Conservation (phyloP, 2,888 invertebrate species). For the Clistopyga incitator region DNA sequence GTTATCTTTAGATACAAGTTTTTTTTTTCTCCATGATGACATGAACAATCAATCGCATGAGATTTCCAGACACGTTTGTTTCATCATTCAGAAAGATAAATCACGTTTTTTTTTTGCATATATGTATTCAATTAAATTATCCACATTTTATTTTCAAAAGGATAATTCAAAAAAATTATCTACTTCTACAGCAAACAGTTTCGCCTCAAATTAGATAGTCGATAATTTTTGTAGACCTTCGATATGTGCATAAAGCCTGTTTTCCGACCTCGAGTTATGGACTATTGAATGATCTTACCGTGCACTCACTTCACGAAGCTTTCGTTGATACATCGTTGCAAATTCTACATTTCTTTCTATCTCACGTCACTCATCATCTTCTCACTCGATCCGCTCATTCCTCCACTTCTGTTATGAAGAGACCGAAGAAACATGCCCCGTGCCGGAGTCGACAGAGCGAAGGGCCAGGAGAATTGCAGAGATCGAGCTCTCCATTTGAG, state of each 20-base stretch:
- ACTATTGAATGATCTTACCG: not conserved
- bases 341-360: conserved; percentile 6
- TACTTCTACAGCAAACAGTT: too few relatives aligned
- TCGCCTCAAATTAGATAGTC: too few relatives aligned
- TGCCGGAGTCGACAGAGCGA: conserved; percentile 16
- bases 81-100: too few relatives aligned
- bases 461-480: conserved; percentile 35
- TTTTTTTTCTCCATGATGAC: too few relatives aligned
- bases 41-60: too few relatives aligned
- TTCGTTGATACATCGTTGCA: conserved; percentile 6
- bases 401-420: not conserved
- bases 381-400: conserved; percentile 3
- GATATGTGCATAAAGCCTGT: not conserved
- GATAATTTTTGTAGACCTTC: too few relatives aligned
- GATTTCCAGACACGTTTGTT: too few relatives aligned
- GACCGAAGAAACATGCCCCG: not conserved
- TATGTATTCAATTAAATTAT: too few relatives aligned
- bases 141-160: too few relatives aligned
- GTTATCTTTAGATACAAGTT: too few relatives aligned
- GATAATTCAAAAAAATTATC: too few relatives aligned
- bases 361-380: conserved; percentile 24
- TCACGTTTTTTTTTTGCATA: too few relatives aligned
- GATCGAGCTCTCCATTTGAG: conserved; percentile 43
- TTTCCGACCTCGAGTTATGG: not conserved
- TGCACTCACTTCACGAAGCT: not conserved